Conservation (phyloP, 2,113 vertebrate species). For the Canis aureus region DNA sequence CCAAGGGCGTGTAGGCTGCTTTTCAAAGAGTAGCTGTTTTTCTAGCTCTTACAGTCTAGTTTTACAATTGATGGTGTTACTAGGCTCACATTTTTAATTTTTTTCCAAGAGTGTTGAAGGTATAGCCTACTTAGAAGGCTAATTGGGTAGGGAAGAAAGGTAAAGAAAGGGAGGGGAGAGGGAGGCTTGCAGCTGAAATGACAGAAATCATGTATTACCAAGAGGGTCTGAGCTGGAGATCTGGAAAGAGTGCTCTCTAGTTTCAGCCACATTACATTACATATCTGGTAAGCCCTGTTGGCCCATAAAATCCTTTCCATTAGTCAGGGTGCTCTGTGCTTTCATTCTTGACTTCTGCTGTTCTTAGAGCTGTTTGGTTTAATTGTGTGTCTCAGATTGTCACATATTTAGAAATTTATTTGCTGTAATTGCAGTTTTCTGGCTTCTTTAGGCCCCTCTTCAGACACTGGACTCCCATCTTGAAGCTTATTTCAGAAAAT, state of each 20-base stretch:
- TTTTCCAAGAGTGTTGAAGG: constrained; percentile 29
- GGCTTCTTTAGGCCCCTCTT: constrained; percentile 84
- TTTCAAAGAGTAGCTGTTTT: constrained; percentile 46
- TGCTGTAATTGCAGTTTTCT: constrained; percentile 87
- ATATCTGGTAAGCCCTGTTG: constrained; percentile 84
- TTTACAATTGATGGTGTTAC: background rate
- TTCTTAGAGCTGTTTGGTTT: constrained; percentile 86
- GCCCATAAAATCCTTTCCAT: constrained; percentile 81
- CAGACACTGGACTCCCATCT: constrained; percentile 82
- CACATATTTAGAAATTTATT: constrained; percentile 88
- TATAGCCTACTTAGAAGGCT: constrained; percentile 34
- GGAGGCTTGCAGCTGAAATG: constrained; percentile 4
- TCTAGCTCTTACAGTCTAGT: background rate
- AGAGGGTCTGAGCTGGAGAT: constrained; percentile 55
- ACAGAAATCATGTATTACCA: constrained; percentile 63
- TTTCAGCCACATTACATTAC: constrained; percentile 79
- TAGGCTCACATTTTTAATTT: background rate
- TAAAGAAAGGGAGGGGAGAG: background rate
- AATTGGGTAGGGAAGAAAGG: constrained; percentile 38
- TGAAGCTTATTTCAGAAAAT: constrained; percentile 84
- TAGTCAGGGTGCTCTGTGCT: constrained; percentile 81
- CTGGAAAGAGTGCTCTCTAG: constrained; percentile 78
- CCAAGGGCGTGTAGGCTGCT: background rate
- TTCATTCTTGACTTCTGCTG: constrained; percentile 85
- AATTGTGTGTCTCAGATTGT: constrained; percentile 86